Base-by-base conservation (phyloP, 2,797 vertebrate species). In the Xenentodon cancila region DNA sequence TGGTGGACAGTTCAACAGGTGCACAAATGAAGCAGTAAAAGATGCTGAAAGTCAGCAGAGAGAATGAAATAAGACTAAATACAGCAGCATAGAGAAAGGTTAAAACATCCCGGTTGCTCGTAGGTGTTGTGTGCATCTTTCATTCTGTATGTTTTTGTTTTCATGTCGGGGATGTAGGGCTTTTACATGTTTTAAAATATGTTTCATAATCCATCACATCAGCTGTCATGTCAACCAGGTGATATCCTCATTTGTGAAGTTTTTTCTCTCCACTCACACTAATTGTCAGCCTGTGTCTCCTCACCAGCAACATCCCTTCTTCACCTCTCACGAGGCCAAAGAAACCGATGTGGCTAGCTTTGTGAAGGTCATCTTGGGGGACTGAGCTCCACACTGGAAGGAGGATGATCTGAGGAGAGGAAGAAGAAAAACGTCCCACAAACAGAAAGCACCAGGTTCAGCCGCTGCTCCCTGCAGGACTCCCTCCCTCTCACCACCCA, bases 311-410 rank as follows among this genome's bases (percentile, higher is more conserved):
- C 97, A 97, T 91, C 94, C 89, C 73, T 99, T 98, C 94, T 97
- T 97, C 93, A 94, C 92, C 60, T 88, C 92, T 88, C 96, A 99
- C 4, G 96, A 98, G 93, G 94, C 95, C 94, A 97, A 97, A 96
- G 95, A 95, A 65, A 98, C 97, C 71, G 96, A 99, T 67, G 96
- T 98, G 91, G 96, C 96, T 59, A 95, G 94, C 91, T 99, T 98
- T 88, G 97, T 98, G 87, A 97, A 96, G 84, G 91, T 92, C 86
- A 95, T 97, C 92, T 86, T 98, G 84, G 95, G 95, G 82, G 95
- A 97, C 90, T 97, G 94, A 97, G 80, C 0, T 1, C 60, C 60
- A 5, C 59, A 50, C 57, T 16, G 67, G 64, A 60, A 67, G 59
- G 55, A 68, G 62, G 68, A 44, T 15, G 40, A 45, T 50, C 51